Base-by-base conservation (phyloP, 2,113 vertebrate species). In the Atrichornis clamosus region DNA sequence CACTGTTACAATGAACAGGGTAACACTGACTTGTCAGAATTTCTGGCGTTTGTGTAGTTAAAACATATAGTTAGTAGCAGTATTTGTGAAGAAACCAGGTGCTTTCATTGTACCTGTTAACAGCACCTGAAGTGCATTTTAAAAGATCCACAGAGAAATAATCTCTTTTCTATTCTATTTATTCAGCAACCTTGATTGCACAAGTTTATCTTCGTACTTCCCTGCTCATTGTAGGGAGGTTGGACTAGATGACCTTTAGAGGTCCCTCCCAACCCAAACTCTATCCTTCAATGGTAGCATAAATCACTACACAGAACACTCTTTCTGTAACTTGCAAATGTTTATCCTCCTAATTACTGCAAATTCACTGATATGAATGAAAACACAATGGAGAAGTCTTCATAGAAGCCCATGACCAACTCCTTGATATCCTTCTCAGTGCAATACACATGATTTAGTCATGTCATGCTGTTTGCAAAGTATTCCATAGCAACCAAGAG, bases 401-500 rank as follows among this genome's bases (percentile, higher is more conserved):
- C 37, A 30, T 24, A 37, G 39, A 72, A 91, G 87, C 72, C 68
- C 24, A 35, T 12, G 8, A 8, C 5, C 4, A 6, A 5, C n/a
- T 65, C 60, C 30, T 35, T 18, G 42, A 80, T 87, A 59, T 69
- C 46, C 28, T 68, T 65, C 83, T 83, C 82, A 74, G 27, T 4
- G 5, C 42, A 23, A 0, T 10, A 88, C 62, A 69, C 1, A 0
- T 47, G 53, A 60, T 39, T 70, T 81, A 67, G 50, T 94, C 88
- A 72, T 73, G 85, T 84, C 63, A 81, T 44, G 63, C 52, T 91
- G 76, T 90, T 97, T 95, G 93, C 86, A 89, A 87, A 47, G 68
- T 90, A 75, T 84, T 91, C 96, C 81, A 44, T 37, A 84, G 96
- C 74, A 94, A 96, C 90, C 20, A 13, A 42, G 87, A 91, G 60